Evolutionary conservation across 2,888 invertebrate genomes (phyloP).

Genomic region (Oscheius sp.): DNA sequence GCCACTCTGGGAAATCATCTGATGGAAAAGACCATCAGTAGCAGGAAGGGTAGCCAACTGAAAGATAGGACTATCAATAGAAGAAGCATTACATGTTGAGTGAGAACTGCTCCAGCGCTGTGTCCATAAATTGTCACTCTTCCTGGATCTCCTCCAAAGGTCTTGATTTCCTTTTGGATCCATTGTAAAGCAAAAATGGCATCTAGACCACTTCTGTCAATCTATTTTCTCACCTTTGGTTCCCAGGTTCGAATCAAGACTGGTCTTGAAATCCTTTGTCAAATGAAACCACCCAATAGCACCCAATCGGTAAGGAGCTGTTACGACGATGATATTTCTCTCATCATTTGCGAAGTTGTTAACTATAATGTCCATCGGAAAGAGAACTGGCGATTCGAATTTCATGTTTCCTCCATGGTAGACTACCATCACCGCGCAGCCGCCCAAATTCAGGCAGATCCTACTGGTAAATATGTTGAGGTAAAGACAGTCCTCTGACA

Average conservation of each 20-base stretch:
- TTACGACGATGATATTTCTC: slow-evolving; percentile 41
- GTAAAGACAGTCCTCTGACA: slow-evolving; percentile 42
- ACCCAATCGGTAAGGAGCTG: slow-evolving; percentile 34
- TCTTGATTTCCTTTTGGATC: slow-evolving; percentile 23
- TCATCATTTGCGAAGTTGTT: slow-evolving; percentile 38
- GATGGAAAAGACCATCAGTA: slow-evolving; percentile 5
- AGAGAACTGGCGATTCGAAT: slow-evolving; percentile 33
- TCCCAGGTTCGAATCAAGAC: slow-evolving; percentile 24
- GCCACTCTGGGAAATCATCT: slow-evolving; percentile 8
- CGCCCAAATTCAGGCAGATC: slow-evolving; percentile 32
- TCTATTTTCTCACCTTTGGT: slow-evolving; percentile 18
- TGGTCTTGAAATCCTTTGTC: slow-evolving; percentile 18
- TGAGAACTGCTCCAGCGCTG: slow-evolving; percentile 26
- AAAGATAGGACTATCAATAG: neutral
- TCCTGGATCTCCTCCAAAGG: slow-evolving; percentile 32
- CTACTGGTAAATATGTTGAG: slow-evolving; percentile 43
- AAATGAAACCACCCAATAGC: slow-evolving; percentile 35
- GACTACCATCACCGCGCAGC: slow-evolving; percentile 40
- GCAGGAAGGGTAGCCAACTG: slow-evolving; percentile 13
- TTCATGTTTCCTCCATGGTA: slow-evolving; percentile 37
- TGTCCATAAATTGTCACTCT: slow-evolving; percentile 31
- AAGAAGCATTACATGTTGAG: neutral
- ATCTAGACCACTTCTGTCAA: slow-evolving; percentile 25
- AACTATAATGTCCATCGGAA: slow-evolving; percentile 28
- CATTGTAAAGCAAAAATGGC: slow-evolving; percentile 28